Evolutionary conservation across 2,888 invertebrate species (phyloP).

Genomic region (Pachydiplax longipennis): DNA sequence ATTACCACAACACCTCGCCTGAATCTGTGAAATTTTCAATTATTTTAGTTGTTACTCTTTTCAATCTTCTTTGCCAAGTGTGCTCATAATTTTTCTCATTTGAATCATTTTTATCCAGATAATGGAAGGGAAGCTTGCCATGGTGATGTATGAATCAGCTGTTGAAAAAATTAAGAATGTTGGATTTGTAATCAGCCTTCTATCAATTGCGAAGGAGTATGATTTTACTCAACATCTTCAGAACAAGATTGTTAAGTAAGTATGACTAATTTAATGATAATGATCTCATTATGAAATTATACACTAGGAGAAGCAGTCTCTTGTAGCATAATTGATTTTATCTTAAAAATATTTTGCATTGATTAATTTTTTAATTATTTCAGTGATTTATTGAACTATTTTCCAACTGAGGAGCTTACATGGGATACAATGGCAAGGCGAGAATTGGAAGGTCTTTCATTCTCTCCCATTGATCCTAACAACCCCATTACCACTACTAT

Average conservation of each 20-base stretch:
- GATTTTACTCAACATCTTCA: slow-evolving; percentile 68
- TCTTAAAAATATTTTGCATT: no score
- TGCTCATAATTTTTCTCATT: no score
- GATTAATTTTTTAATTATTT: slow-evolving; percentile 39
- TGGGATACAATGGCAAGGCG: slow-evolving; percentile 70
- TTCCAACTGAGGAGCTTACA: slow-evolving; percentile 63
- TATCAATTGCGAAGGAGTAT: slow-evolving; percentile 67
- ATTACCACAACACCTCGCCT: no score
- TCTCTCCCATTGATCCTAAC: neutral
- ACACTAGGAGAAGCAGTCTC: no score
- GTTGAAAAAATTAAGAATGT: slow-evolving; percentile 65
- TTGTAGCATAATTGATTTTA: no score
- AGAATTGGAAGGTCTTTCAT: slow-evolving; percentile 63
- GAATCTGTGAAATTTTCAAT: no score
- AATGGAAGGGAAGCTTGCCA: slow-evolving; percentile 61
- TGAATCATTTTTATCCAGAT: neutral
- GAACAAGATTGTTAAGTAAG: slow-evolving; percentile 56
- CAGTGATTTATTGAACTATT: slow-evolving; percentile 63
- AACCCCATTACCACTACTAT: neutral
- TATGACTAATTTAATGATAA: neutral
- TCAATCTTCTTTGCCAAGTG: no score
- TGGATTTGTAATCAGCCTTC: slow-evolving; percentile 67
- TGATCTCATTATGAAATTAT: no score
- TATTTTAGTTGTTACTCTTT: no score
- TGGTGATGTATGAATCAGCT: slow-evolving; percentile 69